These are phyloP conservation scores for Crotophaga sulcirostris DNA, from an alignment of 2,113 vertebrate genomes.

Conservation along the genomic window DNA sequence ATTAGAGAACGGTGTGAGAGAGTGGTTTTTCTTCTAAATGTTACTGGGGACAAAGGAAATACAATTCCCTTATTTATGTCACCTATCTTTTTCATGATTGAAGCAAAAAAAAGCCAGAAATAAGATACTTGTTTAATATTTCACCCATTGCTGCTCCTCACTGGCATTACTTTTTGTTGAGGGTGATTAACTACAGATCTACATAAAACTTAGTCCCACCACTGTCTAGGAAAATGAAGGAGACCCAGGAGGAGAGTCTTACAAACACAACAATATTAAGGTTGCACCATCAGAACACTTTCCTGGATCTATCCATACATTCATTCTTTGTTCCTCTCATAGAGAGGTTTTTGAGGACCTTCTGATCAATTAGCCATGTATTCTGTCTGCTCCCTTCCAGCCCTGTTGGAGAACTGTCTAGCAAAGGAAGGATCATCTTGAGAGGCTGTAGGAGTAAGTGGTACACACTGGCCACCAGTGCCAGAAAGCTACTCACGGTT, in stretches of 20 bases:
- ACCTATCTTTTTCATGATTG: not conserved
- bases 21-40: not conserved
- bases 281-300: not conserved
- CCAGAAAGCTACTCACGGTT: not conserved
- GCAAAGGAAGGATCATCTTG: not conserved
- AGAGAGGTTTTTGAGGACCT: not conserved
- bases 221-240: not conserved
- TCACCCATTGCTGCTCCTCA: not conserved
- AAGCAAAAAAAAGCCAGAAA: not conserved
- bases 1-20: not conserved
- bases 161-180: not conserved
- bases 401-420: not conserved
- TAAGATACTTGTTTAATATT: not conserved
- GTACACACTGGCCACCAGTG: not conserved
- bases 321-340: not conserved
- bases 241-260: not conserved
- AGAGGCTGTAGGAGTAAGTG: not conserved
- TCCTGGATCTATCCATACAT: not conserved
- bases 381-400: not conserved
- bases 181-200: not conserved
- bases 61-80: not conserved
- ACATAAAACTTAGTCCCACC: not conserved
- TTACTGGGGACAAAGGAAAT: not conserved
- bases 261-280: not conserved
- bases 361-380: not conserved